These are phyloP conservation scores for Helarctos malayanus DNA, from an alignment of 2,797 vertebrate species.

Conservation along the genomic window DNA sequence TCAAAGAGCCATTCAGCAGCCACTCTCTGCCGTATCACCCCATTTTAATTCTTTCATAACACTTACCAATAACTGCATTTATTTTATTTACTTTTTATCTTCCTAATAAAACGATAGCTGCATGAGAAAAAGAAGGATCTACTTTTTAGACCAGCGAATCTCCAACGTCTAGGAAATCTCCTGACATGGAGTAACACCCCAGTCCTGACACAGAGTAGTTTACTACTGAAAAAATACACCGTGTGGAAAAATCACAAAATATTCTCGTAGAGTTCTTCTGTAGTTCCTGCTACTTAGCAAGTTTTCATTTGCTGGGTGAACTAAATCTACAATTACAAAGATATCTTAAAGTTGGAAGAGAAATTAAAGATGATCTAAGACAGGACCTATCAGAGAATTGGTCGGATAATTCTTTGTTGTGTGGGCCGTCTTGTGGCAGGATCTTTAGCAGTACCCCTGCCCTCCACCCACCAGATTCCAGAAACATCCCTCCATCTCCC, in stretches of 20 bases:
- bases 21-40: not conserved
- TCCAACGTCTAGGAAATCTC: not conserved
- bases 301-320: not conserved
- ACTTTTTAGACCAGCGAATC: not conserved
- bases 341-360: not conserved
- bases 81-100: not conserved
- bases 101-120: not conserved
- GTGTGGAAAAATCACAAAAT: not conserved
- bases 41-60: not conserved
- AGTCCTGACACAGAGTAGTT: not conserved
- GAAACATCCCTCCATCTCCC: not conserved
- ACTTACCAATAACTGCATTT: not conserved
- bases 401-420: not conserved
- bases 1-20: not conserved
- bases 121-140: not conserved
- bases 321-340: not conserved
- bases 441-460: not conserved
- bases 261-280: not conserved
- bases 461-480: not conserved
- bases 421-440: rapidly evolving
- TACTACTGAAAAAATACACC: not conserved
- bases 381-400: not conserved
- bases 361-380: not conserved
- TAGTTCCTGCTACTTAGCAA: not conserved
- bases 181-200: not conserved